phyloP scores from a whole-genome alignment of 2,113 vertebrate genomes.

The Oryctolagus cuniculus region DNA sequence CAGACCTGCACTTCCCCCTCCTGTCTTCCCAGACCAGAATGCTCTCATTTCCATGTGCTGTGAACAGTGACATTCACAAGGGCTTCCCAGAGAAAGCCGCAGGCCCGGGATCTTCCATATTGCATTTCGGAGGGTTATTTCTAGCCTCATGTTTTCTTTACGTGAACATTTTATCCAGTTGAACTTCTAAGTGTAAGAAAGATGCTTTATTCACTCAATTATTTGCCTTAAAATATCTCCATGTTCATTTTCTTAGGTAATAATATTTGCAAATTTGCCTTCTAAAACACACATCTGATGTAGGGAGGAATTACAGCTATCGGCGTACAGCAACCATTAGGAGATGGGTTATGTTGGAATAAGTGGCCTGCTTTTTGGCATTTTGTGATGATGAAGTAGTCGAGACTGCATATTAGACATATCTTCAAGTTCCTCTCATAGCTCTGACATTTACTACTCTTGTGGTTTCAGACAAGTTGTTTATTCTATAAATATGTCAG shows the following conservation, averaged over 20 bases:
- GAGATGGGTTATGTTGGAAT: not conserved
- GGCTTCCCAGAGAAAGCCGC: not conserved
- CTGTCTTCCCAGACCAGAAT: not conserved
- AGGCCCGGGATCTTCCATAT: not conserved
- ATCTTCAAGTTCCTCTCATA: constrained; percentile 34
- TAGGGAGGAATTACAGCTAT: not conserved
- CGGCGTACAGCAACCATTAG: not conserved
- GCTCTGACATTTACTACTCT: not conserved
- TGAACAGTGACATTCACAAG: not conserved
- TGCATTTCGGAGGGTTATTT: not conserved
- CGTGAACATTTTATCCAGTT: not conserved
- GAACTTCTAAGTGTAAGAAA: constrained; percentile 27
- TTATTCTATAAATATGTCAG: not conserved
- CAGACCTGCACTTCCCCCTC: not conserved
- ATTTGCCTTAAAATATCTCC: constrained; percentile 25
- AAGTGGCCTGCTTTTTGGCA: not conserved
- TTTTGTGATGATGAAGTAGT: not conserved
- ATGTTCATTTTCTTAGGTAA: constrained; percentile 39
- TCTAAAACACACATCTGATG: not conserved
- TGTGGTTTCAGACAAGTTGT: not conserved
- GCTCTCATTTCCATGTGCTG: not conserved
- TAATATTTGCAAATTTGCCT: constrained; percentile 37
- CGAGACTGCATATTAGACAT: not conserved
- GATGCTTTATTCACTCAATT: constrained; percentile 4
- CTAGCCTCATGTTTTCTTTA: constrained; percentile 18